These are phyloP conservation scores for Daubentonia madagascariensis DNA, from an alignment of 2,113 vertebrate species.

Conservation along the genomic window DNA sequence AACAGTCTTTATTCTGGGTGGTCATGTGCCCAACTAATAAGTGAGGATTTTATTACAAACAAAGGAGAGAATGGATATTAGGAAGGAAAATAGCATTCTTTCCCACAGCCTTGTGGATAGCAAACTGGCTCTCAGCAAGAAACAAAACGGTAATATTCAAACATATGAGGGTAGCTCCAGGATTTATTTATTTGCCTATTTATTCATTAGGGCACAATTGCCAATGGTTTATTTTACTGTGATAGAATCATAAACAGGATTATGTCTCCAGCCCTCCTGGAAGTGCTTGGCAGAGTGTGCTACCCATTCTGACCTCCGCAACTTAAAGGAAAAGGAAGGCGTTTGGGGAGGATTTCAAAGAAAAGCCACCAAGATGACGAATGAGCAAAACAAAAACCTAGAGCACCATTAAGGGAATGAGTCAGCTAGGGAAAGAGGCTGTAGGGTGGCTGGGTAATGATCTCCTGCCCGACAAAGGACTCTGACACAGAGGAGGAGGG, in stretches of 20 bases:
- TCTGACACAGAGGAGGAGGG: background rate
- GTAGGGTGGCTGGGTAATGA: background rate
- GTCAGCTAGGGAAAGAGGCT: conserved; percentile 5
- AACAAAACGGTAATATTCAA: background rate
- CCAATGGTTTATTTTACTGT: background rate
- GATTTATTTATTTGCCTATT: background rate
- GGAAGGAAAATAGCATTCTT: background rate
- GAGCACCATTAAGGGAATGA: background rate
- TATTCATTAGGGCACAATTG: background rate
- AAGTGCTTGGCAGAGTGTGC: background rate
- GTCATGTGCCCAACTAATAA: background rate
- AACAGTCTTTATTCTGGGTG: background rate
- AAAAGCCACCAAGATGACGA: conserved; percentile 4
- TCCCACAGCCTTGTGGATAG: background rate
- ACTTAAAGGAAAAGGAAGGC: background rate
- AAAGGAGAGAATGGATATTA: background rate
- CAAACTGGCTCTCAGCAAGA: background rate
- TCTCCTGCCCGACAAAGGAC: background rate
- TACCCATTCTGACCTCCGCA: background rate
- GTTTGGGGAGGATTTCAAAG: background rate
- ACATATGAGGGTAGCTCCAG: background rate
- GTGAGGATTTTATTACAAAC: background rate
- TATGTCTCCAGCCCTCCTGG: background rate
- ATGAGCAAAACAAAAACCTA: background rate
- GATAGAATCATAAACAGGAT: background rate